Conservation (phyloP, 2,113 vertebrate genomes). For the Thymallus thymallus region DNA sequence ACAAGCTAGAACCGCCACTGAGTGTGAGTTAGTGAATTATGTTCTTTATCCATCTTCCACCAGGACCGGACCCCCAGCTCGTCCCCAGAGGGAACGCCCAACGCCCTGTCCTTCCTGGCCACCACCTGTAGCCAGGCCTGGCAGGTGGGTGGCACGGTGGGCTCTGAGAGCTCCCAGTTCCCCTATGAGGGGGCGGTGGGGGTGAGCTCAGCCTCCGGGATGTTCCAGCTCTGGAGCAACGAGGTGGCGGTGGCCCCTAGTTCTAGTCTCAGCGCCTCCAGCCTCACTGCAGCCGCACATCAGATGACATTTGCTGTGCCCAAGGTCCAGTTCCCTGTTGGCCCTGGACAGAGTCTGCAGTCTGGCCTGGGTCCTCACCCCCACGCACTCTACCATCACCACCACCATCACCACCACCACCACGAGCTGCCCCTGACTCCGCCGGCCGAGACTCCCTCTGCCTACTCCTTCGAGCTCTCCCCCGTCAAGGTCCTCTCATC, state of each 20-base stretch:
- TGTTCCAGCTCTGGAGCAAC: conserved; percentile 86
- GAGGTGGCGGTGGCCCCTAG: conserved; percentile 72
- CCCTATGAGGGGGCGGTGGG: conserved; percentile 74
- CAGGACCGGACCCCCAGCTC: conserved; percentile 80
- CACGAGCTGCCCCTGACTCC: conserved; percentile 83
- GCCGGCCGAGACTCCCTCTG: conserved; percentile 75
- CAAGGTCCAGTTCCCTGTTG: conserved; percentile 76
- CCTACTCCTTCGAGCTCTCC: conserved; percentile 83
- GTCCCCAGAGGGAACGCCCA: conserved; percentile 73
- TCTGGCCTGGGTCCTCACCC: conserved; percentile 63
- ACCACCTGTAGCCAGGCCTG: conserved; percentile 78
- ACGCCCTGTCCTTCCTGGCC: conserved; percentile 76
- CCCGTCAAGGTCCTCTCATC: conserved; percentile 79
- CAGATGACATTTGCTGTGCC: conserved; percentile 80
- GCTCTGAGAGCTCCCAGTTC: conserved; percentile 69
- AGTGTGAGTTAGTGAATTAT: not conserved
- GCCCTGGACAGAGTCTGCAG: conserved; percentile 65
- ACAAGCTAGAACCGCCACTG: too few relatives aligned
- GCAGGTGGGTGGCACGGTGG: conserved; percentile 64
- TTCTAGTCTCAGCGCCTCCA: conserved; percentile 57
- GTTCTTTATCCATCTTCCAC: not conserved
- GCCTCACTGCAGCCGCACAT: conserved; percentile 51
- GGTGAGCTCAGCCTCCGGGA: conserved; percentile 73
- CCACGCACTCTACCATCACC: conserved; percentile 71
- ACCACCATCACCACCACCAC: conserved; percentile 73